phyloP scores from a whole-genome alignment of 2,113 vertebrate genomes.

The Rana temporaria region DNA sequence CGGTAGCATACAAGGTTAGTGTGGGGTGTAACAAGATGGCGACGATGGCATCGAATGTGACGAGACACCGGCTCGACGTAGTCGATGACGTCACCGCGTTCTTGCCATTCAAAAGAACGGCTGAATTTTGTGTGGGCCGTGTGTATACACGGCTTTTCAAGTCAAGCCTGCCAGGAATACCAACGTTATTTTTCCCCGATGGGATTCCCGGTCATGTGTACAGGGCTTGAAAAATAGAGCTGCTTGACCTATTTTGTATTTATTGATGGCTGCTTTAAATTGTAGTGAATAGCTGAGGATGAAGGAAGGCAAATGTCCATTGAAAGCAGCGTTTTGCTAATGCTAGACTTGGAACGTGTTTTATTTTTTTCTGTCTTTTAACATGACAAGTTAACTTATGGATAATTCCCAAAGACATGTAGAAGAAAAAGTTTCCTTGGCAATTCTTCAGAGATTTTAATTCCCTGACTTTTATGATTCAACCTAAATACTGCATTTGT shows the following conservation, averaged over 20 bases:
- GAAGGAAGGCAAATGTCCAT: constrained; percentile 11
- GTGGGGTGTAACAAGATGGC: no score
- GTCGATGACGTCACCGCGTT: no score
- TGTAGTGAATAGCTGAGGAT: not conserved
- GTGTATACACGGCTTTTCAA: no score
- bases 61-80: no score
- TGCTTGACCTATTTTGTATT: not conserved
- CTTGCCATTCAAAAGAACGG: no score
- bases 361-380: constrained; percentile 27
- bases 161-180: no score
- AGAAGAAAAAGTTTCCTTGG: constrained; percentile 32
- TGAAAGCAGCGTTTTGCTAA: not conserved
- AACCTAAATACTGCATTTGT: constrained; percentile 26
- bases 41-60: no score
- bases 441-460: constrained; percentile 28
- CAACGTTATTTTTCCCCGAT: no score
- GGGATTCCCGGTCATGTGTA: no score
- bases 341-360: constrained; percentile 14
- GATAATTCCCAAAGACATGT: constrained; percentile 40
- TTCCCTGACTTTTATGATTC: constrained; percentile 40
- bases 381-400: constrained; percentile 44
- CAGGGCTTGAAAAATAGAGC: not conserved
- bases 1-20: no score
- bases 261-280: not conserved
- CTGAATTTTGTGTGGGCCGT: no score